Conservation (phyloP, 2,888 invertebrate species). For the Athalia rosae region DNA sequence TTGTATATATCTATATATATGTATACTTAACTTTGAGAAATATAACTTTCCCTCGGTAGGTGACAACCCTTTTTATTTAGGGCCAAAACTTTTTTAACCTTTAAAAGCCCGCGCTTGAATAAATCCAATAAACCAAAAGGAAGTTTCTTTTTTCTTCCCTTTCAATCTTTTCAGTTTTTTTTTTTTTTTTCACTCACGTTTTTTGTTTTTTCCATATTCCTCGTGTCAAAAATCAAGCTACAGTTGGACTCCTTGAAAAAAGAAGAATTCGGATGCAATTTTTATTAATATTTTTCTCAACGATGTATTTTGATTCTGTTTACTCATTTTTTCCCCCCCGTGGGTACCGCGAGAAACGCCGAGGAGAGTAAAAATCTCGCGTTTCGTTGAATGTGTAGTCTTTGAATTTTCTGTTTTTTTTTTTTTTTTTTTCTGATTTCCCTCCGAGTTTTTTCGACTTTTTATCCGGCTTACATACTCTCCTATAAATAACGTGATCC, state of each 20-base stretch:
- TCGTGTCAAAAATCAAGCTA: background rate
- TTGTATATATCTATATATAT: background rate
- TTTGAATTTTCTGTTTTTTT: constrained; percentile 3
- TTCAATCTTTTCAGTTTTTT: background rate
- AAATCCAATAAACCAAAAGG: constrained; percentile 64
- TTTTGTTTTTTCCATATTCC: constrained; percentile 1
- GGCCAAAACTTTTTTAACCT: constrained; percentile 50
- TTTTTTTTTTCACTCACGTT: background rate
- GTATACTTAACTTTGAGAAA: background rate
- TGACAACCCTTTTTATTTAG: constrained; percentile 73
- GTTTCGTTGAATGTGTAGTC: constrained; percentile 8
- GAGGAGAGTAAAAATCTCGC: too few species aligned
- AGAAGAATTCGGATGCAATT: too few species aligned
- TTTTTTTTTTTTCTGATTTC: constrained; percentile 8
- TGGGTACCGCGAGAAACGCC: too few species aligned
- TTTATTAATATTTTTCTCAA: too few species aligned
- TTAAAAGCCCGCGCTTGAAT: constrained; percentile 60
- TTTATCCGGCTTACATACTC: background rate
- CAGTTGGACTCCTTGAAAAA: too few species aligned
- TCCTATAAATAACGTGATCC: constrained; percentile 51
- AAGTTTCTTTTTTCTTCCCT: background rate
- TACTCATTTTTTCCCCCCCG: too few species aligned
- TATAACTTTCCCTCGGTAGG: constrained; percentile 32
- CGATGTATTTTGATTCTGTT: too few species aligned
- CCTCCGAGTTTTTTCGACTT: constrained; percentile 4